Conservation (phyloP, 2,113 vertebrate genomes). For the Pseudonaja textilis region DNA sequence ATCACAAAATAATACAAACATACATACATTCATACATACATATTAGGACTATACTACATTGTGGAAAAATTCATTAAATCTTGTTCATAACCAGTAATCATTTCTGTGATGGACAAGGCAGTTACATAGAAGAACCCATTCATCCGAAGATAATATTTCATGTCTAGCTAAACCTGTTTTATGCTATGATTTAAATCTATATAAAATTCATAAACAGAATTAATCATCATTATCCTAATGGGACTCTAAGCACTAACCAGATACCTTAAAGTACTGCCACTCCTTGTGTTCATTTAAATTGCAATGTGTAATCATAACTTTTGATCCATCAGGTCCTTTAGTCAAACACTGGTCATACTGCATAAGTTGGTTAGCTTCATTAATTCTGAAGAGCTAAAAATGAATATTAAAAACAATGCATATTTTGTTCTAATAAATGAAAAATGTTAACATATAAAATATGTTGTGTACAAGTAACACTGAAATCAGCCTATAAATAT, state of each 20-base stretch:
- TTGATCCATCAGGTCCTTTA: slow-evolving; percentile 80
- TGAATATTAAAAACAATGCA: slow-evolving; percentile 9
- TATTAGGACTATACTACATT: neutral
- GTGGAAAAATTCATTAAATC: neutral
- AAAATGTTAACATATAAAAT: neutral
- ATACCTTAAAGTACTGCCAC: slow-evolving; percentile 96
- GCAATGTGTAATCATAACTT: slow-evolving; percentile 90
- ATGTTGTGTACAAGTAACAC: neutral
- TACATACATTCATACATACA: neutral
- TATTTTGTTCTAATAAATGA: slow-evolving; percentile 7
- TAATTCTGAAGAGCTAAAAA: slow-evolving; percentile 91
- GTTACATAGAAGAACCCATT: neutral
- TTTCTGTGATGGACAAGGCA: neutral
- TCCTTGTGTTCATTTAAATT: slow-evolving; percentile 87
- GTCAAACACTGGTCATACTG: slow-evolving; percentile 96
- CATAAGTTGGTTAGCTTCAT: slow-evolving; percentile 96
- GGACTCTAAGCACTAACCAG: neutral
- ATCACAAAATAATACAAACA: neutral
- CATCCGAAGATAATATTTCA: neutral
- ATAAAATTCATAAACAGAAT: neutral
- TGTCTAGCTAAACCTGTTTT: neutral
- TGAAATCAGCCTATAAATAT: neutral
- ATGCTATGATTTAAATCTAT: neutral
- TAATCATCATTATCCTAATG: neutral
- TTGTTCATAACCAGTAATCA: neutral